Base-by-base conservation (phyloP, 2,797 vertebrate species). In the Schizothorax lantsangensis region DNA sequence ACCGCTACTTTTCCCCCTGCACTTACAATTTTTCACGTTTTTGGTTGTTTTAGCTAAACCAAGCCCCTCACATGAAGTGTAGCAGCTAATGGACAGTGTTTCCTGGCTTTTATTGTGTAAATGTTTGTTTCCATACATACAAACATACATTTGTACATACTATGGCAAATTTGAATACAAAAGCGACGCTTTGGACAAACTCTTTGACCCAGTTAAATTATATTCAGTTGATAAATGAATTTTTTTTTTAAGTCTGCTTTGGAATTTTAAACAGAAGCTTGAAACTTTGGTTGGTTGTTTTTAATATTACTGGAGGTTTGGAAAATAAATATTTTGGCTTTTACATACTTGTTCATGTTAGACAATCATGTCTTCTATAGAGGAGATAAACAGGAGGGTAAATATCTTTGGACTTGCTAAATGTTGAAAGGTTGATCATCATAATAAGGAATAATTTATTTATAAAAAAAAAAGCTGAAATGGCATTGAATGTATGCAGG, bases 51-150 rank as follows among this genome's bases (percentile, higher is more conserved):
- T 78, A 77, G 54, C 59, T 43, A 57, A 49, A 80, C 47, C 23
- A 81, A 23, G 52, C 59, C 38, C 83, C 85, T 80, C 75, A 69
- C 77, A 82, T 85, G 79, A 86, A 59, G 77, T 90, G 86, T 88
- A 89, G 87, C 84, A 86, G 86, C 79, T 89, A 81, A 84, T 86
- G 88, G 78, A 86, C 75, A 88, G 66, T 80, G 66, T 68, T 68
- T 68, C 72, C 33, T 79, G 69, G 71, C 87, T 90, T 92, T 89
- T 88, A 84, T 91, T 88, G 81, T 90, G 85, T 92, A 75, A 91
- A 88, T 82, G 80, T 89, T 90, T 88, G 83, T 85, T 87, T 89
- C 82, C 74, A 89, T 87, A 81, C 87, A 83, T 88, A 90, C 85
- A 89, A 90, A 89, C 84, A 89, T 88, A 88, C 84, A 86, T 91